A percentile compares a stretch with the other conserved stretches of the same genome.
Evolutionary conservation across 64 coral and sea anemone genomes (phyloP).

Genomic region (Anthopleura sola): DNA sequence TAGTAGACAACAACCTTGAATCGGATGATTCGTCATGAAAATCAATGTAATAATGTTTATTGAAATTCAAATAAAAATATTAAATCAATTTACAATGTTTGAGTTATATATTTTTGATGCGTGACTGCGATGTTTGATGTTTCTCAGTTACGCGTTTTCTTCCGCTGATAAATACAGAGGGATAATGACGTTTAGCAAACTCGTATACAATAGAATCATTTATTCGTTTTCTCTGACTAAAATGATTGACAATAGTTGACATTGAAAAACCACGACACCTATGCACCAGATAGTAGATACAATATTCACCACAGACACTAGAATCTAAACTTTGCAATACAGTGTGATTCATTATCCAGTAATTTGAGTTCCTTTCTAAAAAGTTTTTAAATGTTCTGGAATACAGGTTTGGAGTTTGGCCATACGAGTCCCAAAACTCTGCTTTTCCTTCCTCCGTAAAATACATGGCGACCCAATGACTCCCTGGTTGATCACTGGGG

Average conservation of each 20-base stretch:
- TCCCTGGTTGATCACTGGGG: too few relatives aligned
- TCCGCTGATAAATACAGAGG: background rate
- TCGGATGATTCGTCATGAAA: too few relatives aligned
- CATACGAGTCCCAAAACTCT: too few relatives aligned
- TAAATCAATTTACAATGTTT: background rate
- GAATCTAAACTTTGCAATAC: constrained; percentile 24
- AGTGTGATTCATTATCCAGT: too few relatives aligned
- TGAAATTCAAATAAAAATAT: background rate
- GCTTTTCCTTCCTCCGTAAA: too few relatives aligned
- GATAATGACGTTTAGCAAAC: background rate
- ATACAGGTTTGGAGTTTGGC: too few relatives aligned
- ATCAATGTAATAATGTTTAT: background rate
- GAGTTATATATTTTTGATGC: background rate
- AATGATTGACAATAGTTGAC: constrained; percentile 22
- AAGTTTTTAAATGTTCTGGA: too few relatives aligned
- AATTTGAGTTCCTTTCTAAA: too few relatives aligned
- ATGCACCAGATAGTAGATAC: constrained; percentile 25
- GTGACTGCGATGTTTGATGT: background rate
- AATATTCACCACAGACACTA: constrained; percentile 39
- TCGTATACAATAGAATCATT: constrained; percentile 20
- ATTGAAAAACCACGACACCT: constrained; percentile 22
- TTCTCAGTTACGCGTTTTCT: background rate
- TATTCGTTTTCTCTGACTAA: constrained; percentile 1
- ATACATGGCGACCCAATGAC: too few relatives aligned
- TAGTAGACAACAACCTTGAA: too few relatives aligned